A percentile compares a stretch with the other conserved stretches of the same genome.
phyloP scores from a whole-genome alignment of 2,113 vertebrate species.

The Polyodon spathula region DNA sequence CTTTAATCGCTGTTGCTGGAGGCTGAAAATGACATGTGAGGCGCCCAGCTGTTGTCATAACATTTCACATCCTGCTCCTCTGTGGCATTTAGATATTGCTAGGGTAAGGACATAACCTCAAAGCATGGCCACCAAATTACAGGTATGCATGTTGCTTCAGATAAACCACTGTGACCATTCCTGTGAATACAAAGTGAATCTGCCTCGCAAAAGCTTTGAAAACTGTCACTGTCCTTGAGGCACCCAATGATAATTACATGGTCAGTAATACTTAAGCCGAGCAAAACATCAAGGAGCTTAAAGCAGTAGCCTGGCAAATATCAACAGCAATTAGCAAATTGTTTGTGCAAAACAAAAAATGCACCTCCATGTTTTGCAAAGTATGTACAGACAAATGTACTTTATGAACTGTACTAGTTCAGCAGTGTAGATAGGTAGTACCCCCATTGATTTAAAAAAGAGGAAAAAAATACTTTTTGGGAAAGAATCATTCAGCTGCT shows the following conservation, averaged over 20 bases:
- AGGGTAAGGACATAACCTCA: constrained; percentile 52
- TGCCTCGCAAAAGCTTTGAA: constrained; percentile 63
- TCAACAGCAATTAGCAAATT: constrained; percentile 55
- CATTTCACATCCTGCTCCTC: constrained; percentile 32
- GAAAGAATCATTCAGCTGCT: no score
- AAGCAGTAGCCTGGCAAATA: constrained; percentile 50
- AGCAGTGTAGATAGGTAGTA: no score
- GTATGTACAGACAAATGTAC: no score
- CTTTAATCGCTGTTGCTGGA: constrained; percentile 30
- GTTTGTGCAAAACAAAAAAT: no score
- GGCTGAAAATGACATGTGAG: constrained; percentile 45
- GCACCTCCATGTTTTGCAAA: no score
- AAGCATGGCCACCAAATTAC: constrained; percentile 48
- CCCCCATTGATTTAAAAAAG: no score
- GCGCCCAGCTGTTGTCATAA: constrained; percentile 44
- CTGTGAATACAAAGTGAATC: constrained; percentile 64
- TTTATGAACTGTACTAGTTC: no score
- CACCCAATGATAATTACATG: constrained; percentile 62
- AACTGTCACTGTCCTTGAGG: constrained; percentile 63
- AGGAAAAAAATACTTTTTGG: no score
- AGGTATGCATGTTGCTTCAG: constrained; percentile 63
- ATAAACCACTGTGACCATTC: constrained; percentile 73
- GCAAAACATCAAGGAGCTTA: constrained; percentile 59
- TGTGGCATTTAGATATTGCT: constrained; percentile 37
- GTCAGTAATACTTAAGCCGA: constrained; percentile 63